Base-by-base conservation (phyloP, 2,797 vertebrate species). In the Danionella dracula region DNA sequence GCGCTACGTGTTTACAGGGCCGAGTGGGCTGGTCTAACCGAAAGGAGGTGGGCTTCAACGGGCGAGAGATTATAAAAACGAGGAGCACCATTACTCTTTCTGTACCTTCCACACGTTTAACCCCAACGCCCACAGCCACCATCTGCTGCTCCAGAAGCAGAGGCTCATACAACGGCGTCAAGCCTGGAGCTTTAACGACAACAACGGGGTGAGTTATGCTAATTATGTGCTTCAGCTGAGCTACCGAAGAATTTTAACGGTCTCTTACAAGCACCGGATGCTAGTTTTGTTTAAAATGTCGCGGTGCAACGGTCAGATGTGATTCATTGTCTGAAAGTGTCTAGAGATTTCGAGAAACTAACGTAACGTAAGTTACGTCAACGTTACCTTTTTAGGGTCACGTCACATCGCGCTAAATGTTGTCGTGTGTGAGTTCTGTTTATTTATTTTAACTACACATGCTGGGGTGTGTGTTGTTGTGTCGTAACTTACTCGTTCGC, bases 171-270 rank as follows among this genome's bases (percentile, higher is more conserved):
- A 81, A 76, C 89, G 81, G 87, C 86, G 77, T 79, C 56, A 86
- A 90, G 84, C 74, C 89, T 92, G 90, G 89, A 89, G 88, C 88
- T 87, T 63, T 89, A 83, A 88, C 70, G 69, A 77, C n/a, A 75
- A 50, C 71, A 76, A 88, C 88, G 86, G 88, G 89, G 90, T 91
- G n/a, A n/a, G n/a, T n/a, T n/a, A n/a, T n/a, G n/a, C n/a, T n/a
- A 61, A 86, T 86, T 71, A 35, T 9, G 2, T 37, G 42, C 34
- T 32, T 57, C 3, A 12, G n/a, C n/a, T 23, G n/a, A 23, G 23
- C 6, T 27, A n/a, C n/a, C n/a, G n/a, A n/a, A n/a, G 23, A 3
- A 3, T 27, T 27, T 27, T 27, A 27, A 27, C 23, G 23, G 23
- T 6, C 6, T 3, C 23, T 27, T 27, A 3, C 6, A 27, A 27